Conservation (phyloP, 2,797 vertebrate species). For the Saguinus oedipus region DNA sequence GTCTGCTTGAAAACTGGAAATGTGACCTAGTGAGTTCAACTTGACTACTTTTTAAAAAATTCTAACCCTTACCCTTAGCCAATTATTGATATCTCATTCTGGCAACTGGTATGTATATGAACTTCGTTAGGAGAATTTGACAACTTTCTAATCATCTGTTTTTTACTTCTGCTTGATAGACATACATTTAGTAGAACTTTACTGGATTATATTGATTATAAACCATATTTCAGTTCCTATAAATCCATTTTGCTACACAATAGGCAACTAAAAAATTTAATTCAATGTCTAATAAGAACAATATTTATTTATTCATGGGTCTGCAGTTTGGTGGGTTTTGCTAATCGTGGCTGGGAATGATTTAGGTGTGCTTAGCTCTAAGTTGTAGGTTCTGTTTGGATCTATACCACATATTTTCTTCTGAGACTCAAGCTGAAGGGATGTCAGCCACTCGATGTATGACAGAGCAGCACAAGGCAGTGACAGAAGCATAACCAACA, state of each 20-base stretch:
- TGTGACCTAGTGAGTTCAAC: conserved; percentile 25
- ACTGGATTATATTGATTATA: not conserved
- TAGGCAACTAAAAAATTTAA: not conserved
- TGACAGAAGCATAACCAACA: not conserved
- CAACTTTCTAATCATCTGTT: conserved; percentile 3
- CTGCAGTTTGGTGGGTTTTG: not conserved
- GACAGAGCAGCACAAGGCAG: not conserved
- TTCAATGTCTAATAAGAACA: not conserved
- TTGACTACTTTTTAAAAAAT: not conserved
- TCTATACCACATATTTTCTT: not conserved
- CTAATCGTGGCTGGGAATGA: not conserved
- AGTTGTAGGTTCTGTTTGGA: not conserved
- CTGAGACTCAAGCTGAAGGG: not conserved
- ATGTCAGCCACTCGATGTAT: not conserved
- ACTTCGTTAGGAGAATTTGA: conserved; percentile 1
- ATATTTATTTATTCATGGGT: not conserved
- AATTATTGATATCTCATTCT: not conserved
- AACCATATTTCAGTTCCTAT: not conserved
- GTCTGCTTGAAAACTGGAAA: conserved; percentile 53
- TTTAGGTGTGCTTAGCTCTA: not conserved
- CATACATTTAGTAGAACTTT: not conserved
- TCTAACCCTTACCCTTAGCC: not conserved
- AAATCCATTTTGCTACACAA: not conserved
- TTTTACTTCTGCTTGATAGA: not conserved
- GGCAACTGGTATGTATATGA: not conserved